Conservation (phyloP, 30 jellyfish, hydroid and myxozoan genomes). For the Aurelia sp. region DNA sequence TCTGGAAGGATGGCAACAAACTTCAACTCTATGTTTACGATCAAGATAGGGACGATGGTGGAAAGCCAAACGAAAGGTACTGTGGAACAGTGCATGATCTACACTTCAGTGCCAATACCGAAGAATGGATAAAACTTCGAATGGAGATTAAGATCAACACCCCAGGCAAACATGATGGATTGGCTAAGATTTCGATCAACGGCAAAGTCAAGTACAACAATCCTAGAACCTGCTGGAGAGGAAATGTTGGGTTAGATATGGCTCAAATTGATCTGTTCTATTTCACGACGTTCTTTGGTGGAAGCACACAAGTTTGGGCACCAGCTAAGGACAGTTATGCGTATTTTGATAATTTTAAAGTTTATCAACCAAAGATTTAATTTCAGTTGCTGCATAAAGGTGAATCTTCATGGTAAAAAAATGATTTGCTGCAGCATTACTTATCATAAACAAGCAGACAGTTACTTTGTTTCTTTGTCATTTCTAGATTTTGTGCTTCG, state of each 20-base stretch:
- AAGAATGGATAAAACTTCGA: slow-evolving; percentile 4
- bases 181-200: not conserved
- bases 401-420: too few species aligned
- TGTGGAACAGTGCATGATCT: slow-evolving; percentile 26
- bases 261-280: slow-evolving; percentile 23
- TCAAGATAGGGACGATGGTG: slow-evolving; percentile 33
- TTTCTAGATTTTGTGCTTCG: too few species aligned
- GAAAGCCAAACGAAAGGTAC: slow-evolving; percentile 21
- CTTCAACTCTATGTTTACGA: slow-evolving; percentile 22
- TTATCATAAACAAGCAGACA: too few species aligned
- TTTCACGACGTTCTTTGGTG: slow-evolving; percentile 37
- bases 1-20: slow-evolving; percentile 14
- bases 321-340: slow-evolving; percentile 13
- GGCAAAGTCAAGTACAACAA: not conserved
- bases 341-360: slow-evolving; percentile 19
- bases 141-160: slow-evolving; percentile 11
- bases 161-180: slow-evolving; percentile 16
- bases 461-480: too few species aligned
- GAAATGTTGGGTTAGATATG: not conserved
- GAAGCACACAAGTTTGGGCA: slow-evolving; percentile 31
- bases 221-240: not conserved
- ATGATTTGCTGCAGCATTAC: too few species aligned
- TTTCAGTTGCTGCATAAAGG: too few species aligned
- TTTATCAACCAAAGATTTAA: slow-evolving; percentile 1
- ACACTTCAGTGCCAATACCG: not conserved